A percentile compares a stretch with the other conserved stretches of the same genome.
Evolutionary conservation across 2,797 vertebrate species (phyloP).

Genomic region (Sphenopsis melanotis): DNA sequence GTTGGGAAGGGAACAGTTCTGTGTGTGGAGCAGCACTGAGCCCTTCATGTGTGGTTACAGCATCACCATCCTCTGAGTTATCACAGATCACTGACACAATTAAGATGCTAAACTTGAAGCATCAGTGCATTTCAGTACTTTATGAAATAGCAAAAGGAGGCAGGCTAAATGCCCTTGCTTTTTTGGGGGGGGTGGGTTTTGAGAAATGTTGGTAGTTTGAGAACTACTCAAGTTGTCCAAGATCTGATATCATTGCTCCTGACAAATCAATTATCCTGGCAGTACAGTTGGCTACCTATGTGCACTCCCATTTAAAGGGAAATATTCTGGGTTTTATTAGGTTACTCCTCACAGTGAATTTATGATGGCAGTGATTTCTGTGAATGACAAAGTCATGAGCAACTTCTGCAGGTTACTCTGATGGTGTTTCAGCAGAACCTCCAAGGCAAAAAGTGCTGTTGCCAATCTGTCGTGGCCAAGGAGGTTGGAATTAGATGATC

Average conservation of each 20-base stretch:
- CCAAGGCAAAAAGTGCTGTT: neutral
- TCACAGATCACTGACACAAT: neutral
- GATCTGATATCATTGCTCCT: neutral
- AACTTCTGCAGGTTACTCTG: neutral
- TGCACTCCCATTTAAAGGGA: neutral
- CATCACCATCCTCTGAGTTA: too few relatives aligned
- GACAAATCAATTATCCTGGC: neutral
- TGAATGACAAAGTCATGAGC: neutral
- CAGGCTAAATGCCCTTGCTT: neutral
- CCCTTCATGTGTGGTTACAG: accelerated
- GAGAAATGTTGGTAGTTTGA: neutral
- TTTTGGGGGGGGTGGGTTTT: neutral
- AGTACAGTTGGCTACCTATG: neutral
- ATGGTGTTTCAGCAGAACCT: neutral
- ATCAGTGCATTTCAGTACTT: neutral
- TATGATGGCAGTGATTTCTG: too few relatives aligned
- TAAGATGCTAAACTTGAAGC: neutral
- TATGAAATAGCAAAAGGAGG: neutral
- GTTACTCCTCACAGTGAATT: neutral
- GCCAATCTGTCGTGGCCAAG: neutral
- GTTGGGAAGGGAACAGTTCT: neutral
- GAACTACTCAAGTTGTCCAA: neutral
- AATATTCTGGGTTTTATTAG: neutral
- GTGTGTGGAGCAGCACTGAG: neutral
- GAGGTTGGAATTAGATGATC: too few relatives aligned